Evolutionary conservation across 2,888 invertebrate genomes (phyloP).

Genomic region (Diarsia dahlii): DNA sequence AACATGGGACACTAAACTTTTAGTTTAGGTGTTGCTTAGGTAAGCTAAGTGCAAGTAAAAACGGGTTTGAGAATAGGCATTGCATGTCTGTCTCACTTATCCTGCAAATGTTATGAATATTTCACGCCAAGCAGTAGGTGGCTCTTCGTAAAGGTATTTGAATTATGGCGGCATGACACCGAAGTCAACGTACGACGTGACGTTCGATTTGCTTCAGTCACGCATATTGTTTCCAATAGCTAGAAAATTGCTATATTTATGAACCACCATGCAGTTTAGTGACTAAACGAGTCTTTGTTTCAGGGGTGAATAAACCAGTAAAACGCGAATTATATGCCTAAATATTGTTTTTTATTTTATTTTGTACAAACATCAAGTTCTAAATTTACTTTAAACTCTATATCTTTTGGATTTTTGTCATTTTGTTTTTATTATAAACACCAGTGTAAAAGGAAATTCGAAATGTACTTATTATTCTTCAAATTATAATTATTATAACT

Average conservation of each 20-base stretch:
- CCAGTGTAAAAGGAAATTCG: background rate
- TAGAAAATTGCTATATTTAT: background rate
- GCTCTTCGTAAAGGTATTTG: background rate
- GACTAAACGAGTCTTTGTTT: background rate
- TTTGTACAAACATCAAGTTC: background rate
- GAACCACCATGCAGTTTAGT: background rate
- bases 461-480: background rate
- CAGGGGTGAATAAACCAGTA: background rate
- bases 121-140: conserved; percentile 9
- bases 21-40: too few species aligned
- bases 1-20: too few species aligned
- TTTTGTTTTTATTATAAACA: too few species aligned
- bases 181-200: conserved; percentile 36
- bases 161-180: conserved; percentile 2
- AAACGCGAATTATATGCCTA: too few species aligned
- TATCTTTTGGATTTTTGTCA: too few species aligned
- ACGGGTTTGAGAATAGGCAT: conserved; percentile 15
- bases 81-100: conserved; percentile 17
- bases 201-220: conserved; percentile 30
- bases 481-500: background rate
- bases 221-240: conserved; percentile 5
- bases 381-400: background rate
- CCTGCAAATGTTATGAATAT: conserved; percentile 12
- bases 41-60: too few species aligned
- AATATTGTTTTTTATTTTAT: background rate